Base-by-base conservation (phyloP, 2,888 invertebrate species). In the Thera britannica region DNA sequence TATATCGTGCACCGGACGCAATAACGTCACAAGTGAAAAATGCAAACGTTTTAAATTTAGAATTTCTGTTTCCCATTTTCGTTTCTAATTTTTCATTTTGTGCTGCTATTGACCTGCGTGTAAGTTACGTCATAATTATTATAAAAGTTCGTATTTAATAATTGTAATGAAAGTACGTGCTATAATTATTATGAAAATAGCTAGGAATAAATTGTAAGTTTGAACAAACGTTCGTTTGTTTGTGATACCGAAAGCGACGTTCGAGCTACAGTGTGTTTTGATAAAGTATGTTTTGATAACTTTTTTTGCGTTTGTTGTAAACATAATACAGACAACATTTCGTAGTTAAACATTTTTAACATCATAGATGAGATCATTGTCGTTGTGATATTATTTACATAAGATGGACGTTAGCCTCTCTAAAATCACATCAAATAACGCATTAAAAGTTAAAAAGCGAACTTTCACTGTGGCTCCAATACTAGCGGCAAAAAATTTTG, bases 191-290 rank as follows among this genome's bases (percentile, higher is more conserved):
- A 51, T 58, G 12, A 73, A 72, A 56, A 84, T 86, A 86, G 84
- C 74, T 89, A 89, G 86, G 76, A 83, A 77, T 83, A 86, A 89
- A 88, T 87, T 85, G 75, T 88, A 85, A 86, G 80, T 86, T 81
- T 86, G 90, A 90, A 88, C 90, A 90, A 90, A 79, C 72, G 83
- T 86, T 87, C 83, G 82, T 69, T 68, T 68, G 59, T 65, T 59
- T 73, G 72, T 72, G 72, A 72, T 74, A 72, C 58, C 34, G 55
- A 58, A 67, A 62, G 52, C 66, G 49, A 66, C 34, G 35, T 41
- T 60, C 58, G 67, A 60, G 69, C 58, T 69, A 68, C 67, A 75
- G 67, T 72, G 65, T 65, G 65, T 64, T 58, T 60, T 41, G 35
- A 38, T 48, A 67, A 44, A 59, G 38, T 12, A 35, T 48, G 55